These are phyloP conservation scores for Silurus meridionalis DNA, from an alignment of 2,113 vertebrate genomes.

Conservation along the genomic window DNA sequence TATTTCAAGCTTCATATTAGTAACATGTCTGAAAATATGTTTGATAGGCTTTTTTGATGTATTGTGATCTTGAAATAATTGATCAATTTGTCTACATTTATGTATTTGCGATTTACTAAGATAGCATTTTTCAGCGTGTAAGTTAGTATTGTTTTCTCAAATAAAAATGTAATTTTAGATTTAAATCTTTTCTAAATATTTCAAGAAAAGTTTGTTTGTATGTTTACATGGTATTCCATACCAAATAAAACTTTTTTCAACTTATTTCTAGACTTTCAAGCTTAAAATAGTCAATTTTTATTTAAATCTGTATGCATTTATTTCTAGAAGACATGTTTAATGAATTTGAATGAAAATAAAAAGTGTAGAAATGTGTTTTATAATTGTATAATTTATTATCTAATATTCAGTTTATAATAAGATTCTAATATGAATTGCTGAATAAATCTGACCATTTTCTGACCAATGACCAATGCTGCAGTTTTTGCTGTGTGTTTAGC, in stretches of 20 bases:
- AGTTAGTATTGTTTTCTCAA: too few species aligned
- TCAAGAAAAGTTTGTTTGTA: too few species aligned
- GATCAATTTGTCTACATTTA: not conserved
- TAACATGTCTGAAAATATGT: not conserved
- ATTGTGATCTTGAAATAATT: not conserved
- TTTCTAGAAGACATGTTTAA: too few species aligned
- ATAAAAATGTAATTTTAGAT: too few species aligned
- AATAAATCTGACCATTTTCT: not conserved
- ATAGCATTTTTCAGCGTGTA: not conserved
- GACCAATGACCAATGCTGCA: too few species aligned
- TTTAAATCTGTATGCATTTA: too few species aligned
- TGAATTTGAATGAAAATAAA: too few species aligned
- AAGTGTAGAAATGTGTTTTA: too few species aligned
- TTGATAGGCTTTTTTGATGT: not conserved
- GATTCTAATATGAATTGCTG: not conserved
- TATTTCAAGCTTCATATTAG: not conserved
- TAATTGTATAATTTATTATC: too few species aligned
- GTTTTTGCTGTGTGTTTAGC: not conserved
- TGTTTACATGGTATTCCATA: too few species aligned
- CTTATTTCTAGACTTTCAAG: not conserved
- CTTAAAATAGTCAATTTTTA: not conserved
- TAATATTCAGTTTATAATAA: not conserved
- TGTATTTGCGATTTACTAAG: not conserved
- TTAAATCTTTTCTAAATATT: too few species aligned
- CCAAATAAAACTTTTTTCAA: not conserved